phyloP scores from a whole-genome alignment of 2,113 vertebrate genomes.

The Antechinus stuartii region DNA sequence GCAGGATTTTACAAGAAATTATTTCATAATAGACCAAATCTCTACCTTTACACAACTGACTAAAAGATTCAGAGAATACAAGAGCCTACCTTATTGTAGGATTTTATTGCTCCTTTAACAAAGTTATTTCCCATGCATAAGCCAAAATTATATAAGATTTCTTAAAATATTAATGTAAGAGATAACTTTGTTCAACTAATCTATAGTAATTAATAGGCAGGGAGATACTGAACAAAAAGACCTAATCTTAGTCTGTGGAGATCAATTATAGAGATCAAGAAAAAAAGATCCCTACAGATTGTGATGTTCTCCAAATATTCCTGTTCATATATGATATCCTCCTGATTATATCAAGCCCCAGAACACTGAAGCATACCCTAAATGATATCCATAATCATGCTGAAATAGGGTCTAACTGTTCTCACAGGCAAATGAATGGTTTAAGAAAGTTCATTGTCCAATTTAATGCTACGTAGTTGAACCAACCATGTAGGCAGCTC shows the following conservation, averaged over 20 bases:
- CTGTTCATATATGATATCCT: too few species aligned
- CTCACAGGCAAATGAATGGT: too few species aligned
- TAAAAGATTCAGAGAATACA: neutral
- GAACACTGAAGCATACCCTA: too few species aligned
- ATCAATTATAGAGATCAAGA: neutral
- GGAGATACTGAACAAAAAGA: neutral
- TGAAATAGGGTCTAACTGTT: too few species aligned
- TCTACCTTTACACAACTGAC: neutral
- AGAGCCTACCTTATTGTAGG: neutral
- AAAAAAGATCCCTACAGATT: neutral
- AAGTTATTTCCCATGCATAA: neutral
- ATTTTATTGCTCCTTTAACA: neutral
- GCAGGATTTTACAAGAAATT: neutral
- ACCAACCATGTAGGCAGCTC: too few species aligned
- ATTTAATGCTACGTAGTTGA: too few species aligned
- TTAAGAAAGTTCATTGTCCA: too few species aligned
- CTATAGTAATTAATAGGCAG: neutral
- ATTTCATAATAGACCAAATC: neutral
- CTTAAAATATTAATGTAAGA: neutral
- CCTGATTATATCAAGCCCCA: too few species aligned
- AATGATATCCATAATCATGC: too few species aligned
- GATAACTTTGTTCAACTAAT: neutral
- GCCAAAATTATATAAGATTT: neutral
- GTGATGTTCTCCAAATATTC: too few species aligned
- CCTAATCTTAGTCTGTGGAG: neutral